Conservation (phyloP, 2,888 invertebrate genomes). For the Chrysotoxum bicinctum region DNA sequence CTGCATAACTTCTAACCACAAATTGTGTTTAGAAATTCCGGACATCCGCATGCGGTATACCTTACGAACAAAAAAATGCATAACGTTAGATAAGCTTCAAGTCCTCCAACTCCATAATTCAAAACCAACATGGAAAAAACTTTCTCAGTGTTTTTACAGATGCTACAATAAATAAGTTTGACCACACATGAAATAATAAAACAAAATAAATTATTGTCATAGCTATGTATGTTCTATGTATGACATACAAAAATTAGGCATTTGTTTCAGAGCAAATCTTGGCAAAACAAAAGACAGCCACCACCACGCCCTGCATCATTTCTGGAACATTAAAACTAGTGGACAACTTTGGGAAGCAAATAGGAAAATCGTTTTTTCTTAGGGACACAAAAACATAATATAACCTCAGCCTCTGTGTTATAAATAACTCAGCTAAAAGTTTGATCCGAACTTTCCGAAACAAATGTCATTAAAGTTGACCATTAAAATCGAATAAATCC, state of each 20-base stretch:
- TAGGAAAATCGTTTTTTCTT: conserved; percentile 7
- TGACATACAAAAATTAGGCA: conserved; percentile 22
- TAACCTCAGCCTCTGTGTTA: conserved; percentile 40
- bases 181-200: conserved; percentile 62
- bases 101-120: conserved; percentile 41
- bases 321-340: conserved; percentile 15
- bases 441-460: conserved; percentile 58
- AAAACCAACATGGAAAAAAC: conserved; percentile 23
- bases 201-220: conserved; percentile 60
- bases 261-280: conserved; percentile 41
- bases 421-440: conserved; percentile 46
- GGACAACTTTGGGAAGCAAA: conserved; percentile 31
- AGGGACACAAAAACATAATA: conserved; percentile 5
- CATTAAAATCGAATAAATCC: conserved; percentile 70
- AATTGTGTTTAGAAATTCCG: conserved; percentile 34
- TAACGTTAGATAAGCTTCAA: conserved; percentile 35
- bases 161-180: conserved; percentile 42
- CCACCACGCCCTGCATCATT: neutral
- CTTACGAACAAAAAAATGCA: conserved; percentile 22
- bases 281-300: conserved; percentile 10
- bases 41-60: conserved; percentile 59
- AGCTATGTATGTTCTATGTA: neutral
- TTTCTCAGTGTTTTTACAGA: conserved; percentile 49
- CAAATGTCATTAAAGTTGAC: conserved; percentile 67
- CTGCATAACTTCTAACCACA: conserved; percentile 42